These are phyloP conservation scores for Chitala chitala DNA, from an alignment of 2,113 vertebrate genomes.

Conservation along the genomic window DNA sequence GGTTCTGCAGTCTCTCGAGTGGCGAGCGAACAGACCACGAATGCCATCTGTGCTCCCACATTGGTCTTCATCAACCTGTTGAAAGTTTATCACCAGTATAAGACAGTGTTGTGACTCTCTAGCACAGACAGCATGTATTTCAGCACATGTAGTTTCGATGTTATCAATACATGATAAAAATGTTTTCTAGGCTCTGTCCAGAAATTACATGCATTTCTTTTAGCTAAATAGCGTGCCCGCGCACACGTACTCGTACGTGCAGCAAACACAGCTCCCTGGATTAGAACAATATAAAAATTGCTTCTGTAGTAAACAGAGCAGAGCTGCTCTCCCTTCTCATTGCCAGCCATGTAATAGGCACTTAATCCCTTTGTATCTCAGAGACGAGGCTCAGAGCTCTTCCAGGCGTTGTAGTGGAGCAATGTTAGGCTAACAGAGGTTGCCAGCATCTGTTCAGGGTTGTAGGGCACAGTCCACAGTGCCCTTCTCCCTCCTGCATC, in stretches of 20 bases:
- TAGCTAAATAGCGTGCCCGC: no score
- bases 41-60: not conserved
- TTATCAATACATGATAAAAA: no score
- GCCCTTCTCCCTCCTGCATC: not conserved
- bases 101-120: not conserved
- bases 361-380: conserved; percentile 28
- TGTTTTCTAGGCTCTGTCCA: no score
- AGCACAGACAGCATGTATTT: not conserved
- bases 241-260: not conserved
- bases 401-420: not conserved
- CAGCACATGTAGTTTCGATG: no score
- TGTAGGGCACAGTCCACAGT: not conserved
- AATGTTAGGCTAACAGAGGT: not conserved
- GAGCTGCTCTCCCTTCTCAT: conserved; percentile 30
- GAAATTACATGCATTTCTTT: no score
- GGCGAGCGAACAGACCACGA: not conserved
- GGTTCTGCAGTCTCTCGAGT: not conserved
- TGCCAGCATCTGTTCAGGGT: not conserved
- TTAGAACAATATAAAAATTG: conserved; percentile 30
- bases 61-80: not conserved
- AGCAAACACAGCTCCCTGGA: conserved; percentile 9
- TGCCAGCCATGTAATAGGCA: conserved; percentile 25
- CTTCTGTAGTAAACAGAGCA: conserved; percentile 36
- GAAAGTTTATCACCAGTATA: not conserved
- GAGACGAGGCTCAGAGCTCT: not conserved